Evolutionary conservation across 2,888 invertebrate species (phyloP), one percentile per base, ranked within the genome.

Genomic region (Enchytraeus crypticus): DNA sequence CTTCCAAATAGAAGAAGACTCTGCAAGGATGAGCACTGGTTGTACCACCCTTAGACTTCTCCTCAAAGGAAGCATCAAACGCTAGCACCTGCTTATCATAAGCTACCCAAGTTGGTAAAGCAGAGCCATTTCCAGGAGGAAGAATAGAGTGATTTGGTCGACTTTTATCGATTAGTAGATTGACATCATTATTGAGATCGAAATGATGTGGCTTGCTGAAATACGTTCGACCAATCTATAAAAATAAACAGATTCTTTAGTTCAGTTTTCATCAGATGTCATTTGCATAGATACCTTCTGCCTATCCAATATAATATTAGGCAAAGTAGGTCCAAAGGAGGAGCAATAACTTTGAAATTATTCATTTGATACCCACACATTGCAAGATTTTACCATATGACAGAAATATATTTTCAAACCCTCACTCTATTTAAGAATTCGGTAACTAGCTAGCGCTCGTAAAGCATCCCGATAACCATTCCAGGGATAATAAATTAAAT

Each of bases 1-100:
- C 93, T 80, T 93, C 92, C 49, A 93, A 82, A 72, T 86, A 92
- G 74, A 88, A 92, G 68, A 85, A 87, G 59, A 93, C 88, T 69
- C 87, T 87, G 53, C 53, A 51, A 21, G 30, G 53, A n/a, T 51
- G 53, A 11, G 33, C 29, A 30, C 88, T 83, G 71, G 84, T 87
- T 33, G 86, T 83, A 2, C 86, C 84, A 1, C 82, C 81, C 53
- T 84, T 81, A 73, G 86, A 84, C 78, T 91, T 91, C 81, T 89
- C 88, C 84, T 88, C 86, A 73, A 87, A 90, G 74, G 83, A 90
- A 0, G 85, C 89, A 80, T 88, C 85, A 75, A 89, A 90, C 65
- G 84, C 83, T 57, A 90, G 80, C 11, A 65, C 66, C 81, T 92
- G 86, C 79, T 90, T 89, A 75, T 93, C 92, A 76, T 87, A 90